Percentiles rank a stretch among this genome's conserved stretches.
phyloP scores from a whole-genome alignment of 1,140 invertebrate species.

The Ptiloglossa arizonensis region DNA sequence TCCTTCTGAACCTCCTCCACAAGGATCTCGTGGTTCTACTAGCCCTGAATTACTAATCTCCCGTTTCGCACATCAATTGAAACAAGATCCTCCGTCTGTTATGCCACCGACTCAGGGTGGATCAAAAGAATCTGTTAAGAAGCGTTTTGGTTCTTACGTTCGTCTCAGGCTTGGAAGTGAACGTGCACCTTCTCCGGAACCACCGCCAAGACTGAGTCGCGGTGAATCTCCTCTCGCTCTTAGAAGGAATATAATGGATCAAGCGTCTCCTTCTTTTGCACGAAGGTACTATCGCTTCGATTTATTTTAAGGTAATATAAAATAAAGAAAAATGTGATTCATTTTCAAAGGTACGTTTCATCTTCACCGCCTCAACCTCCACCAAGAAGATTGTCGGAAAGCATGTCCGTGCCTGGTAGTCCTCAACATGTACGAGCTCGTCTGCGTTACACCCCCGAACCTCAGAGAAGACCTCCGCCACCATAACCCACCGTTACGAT shows the following conservation, averaged over 20 bases:
- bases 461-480: conserved; percentile 85
- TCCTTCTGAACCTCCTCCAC: conserved; percentile 78
- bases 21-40: conserved; percentile 73
- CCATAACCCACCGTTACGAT: conserved; percentile 77
- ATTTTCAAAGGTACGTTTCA: conserved; percentile 83
- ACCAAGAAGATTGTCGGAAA: conserved; percentile 84
- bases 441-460: conserved; percentile 88
- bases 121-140: conserved; percentile 80
- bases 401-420: conserved; percentile 86
- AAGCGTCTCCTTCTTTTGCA: conserved; percentile 81
- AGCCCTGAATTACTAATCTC: conserved; percentile 78
- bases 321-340: neutral
- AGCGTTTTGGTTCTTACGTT: conserved; percentile 89
- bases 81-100: conserved; percentile 71
- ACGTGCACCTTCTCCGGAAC: conserved; percentile 84
- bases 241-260: conserved; percentile 84
- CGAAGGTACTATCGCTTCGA: conserved; percentile 81
- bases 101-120: conserved; percentile 63
- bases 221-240: conserved; percentile 85
- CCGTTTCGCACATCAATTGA: conserved; percentile 76
- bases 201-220: conserved; percentile 85
- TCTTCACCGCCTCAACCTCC: conserved; percentile 87
- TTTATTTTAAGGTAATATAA: neutral
- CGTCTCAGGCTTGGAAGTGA: conserved; percentile 83
- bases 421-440: conserved; percentile 86